A percentile compares a stretch with the other conserved stretches of the same genome.
phyloP scores from a whole-genome alignment of 2,797 vertebrate genomes.

The Coregonus sp. region DNA sequence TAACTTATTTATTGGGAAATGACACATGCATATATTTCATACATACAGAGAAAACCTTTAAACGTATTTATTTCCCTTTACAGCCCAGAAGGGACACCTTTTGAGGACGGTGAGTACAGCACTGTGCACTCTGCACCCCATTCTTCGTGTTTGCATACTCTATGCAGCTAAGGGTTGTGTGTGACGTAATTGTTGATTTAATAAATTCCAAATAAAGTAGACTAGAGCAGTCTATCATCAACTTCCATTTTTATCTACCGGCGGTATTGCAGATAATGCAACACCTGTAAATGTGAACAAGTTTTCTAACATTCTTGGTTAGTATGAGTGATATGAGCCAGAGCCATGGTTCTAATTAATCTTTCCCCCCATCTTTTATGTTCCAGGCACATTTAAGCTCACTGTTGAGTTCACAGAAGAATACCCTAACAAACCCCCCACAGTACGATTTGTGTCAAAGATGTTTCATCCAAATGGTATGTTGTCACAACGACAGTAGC shows the following conservation, averaged over 20 bases:
- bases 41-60: not conserved
- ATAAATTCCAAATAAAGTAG: not conserved
- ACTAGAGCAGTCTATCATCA: not conserved
- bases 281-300: not conserved
- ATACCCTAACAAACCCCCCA: slow-evolving; percentile 98
- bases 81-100: slow-evolving; percentile 97
- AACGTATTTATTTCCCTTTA: slow-evolving; percentile 26
- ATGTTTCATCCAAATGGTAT: slow-evolving; percentile 99
- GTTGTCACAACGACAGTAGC: slow-evolving; percentile 36
- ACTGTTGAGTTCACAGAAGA: slow-evolving; percentile 99
- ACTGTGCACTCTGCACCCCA: not conserved
- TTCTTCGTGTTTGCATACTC: not conserved
- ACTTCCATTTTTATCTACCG: not conserved
- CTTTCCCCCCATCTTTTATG: slow-evolving; percentile 11
- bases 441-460: slow-evolving; percentile 98
- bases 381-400: slow-evolving; percentile 95
- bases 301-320: not conserved
- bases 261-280: not conserved
- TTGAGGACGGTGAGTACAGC: slow-evolving; percentile 91
- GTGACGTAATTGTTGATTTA: not conserved
- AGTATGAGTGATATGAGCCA: not conserved
- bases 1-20: not conserved
- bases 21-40: not conserved
- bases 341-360: not conserved
- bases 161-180: not conserved